A percentile compares a stretch with the other conserved stretches of the same genome.
phyloP scores from a whole-genome alignment of 2,113 vertebrate genomes.

The Hymenochirus boettgeri region DNA sequence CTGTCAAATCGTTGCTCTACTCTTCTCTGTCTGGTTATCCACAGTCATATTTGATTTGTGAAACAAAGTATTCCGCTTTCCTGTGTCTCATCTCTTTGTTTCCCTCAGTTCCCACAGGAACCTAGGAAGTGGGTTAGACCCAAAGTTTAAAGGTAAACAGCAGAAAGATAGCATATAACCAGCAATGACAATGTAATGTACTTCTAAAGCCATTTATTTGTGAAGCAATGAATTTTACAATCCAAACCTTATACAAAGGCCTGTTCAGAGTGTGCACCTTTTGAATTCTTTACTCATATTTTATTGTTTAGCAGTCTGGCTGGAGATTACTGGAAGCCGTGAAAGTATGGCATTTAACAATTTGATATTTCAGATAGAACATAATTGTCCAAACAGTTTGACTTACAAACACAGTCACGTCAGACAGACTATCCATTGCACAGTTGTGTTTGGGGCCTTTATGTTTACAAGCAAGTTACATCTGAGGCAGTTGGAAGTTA shows the following conservation, averaged over 20 bases:
- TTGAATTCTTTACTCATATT: no score
- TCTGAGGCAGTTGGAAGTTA: no score
- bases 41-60: slow-evolving; percentile 47
- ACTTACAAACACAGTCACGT: background rate
- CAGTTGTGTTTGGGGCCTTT: slow-evolving; percentile 8
- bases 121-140: slow-evolving; percentile 51
- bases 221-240: no score
- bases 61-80: slow-evolving; percentile 49
- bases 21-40: slow-evolving; percentile 30
- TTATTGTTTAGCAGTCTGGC: no score
- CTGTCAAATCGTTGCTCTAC: slow-evolving; percentile 3
- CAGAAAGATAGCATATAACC: slow-evolving; percentile 47
- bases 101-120: slow-evolving; percentile 71
- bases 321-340: no score
- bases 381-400: background rate
- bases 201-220: no score
- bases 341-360: background rate
- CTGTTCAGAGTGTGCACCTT: no score
- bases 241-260: no score
- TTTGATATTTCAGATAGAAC: background rate
- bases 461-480: slow-evolving; percentile 3
- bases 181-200: no score
- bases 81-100: slow-evolving; percentile 52
- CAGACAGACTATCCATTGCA: background rate
- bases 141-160: slow-evolving; percentile 46